Evolutionary conservation across 2,113 vertebrate genomes (phyloP).

Genomic region (Eublepharis macularius): DNA sequence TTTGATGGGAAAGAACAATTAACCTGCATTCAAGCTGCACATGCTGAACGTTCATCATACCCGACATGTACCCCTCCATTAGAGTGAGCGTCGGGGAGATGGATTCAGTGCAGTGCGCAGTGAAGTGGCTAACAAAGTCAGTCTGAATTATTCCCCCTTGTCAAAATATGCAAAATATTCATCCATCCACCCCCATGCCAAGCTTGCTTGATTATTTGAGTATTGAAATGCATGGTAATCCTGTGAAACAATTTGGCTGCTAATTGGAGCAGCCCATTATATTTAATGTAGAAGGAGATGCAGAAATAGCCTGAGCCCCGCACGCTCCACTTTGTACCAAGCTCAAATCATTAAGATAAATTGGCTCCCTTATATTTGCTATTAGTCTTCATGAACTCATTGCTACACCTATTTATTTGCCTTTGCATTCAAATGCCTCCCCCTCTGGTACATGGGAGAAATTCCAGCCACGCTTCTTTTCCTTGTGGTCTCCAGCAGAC

Average conservation of each 20-base stretch:
- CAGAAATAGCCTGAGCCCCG: not conserved
- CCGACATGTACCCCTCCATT: not conserved
- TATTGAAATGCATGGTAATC: conserved; percentile 21
- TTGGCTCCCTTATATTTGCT: not conserved
- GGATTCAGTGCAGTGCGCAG: not conserved
- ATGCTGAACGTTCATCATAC: not conserved
- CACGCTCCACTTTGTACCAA: not conserved
- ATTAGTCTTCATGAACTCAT: conserved; percentile 13
- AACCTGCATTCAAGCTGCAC: not conserved
- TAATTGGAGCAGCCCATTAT: not conserved
- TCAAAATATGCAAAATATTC: not conserved
- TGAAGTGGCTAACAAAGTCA: not conserved
- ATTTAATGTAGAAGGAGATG: not conserved
- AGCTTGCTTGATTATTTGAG: not conserved
- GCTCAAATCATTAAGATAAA: conserved; percentile 26
- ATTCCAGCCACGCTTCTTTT: not conserved
- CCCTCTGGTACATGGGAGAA: not conserved
- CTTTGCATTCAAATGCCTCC: not conserved
- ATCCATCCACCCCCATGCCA: not conserved
- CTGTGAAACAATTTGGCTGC: not conserved
- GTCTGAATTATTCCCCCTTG: conserved; percentile 4
- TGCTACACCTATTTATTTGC: not conserved
- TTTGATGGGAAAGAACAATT: conserved; percentile 10
- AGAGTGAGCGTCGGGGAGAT: not conserved
- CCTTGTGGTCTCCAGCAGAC: not conserved